These are phyloP conservation scores for Lissonota sp. DNA, from an alignment of 2,888 invertebrate species.

Conservation along the genomic window DNA sequence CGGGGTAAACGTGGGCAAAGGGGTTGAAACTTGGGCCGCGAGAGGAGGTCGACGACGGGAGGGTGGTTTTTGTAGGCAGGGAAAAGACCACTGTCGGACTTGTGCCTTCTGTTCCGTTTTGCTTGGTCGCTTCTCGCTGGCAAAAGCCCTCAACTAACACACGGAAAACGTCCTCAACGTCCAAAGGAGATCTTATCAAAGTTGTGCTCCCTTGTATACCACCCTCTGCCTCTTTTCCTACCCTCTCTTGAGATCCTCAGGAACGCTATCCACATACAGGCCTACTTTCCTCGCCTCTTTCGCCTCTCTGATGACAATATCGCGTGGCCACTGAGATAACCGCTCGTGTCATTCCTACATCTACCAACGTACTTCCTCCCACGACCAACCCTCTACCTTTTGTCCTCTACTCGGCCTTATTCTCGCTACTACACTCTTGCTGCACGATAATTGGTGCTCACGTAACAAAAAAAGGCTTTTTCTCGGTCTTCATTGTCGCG, in stretches of 20 bases:
- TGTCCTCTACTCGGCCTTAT: conserved; percentile 31
- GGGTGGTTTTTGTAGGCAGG: conserved; percentile 71
- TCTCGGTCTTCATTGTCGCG: conserved; percentile 1
- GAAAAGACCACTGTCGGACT: conserved; percentile 81
- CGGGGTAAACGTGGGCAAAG: conserved; percentile 64
- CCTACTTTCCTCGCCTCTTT: conserved; percentile 59
- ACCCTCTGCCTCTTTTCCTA: conserved; percentile 55
- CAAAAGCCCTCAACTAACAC: conserved; percentile 35
- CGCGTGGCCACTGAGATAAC: conserved; percentile 84
- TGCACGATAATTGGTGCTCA: conserved; percentile 25
- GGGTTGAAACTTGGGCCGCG: conserved; percentile 37
- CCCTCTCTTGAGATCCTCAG: conserved; percentile 30
- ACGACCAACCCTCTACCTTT: conserved; percentile 19
- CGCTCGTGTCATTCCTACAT: conserved; percentile 83
- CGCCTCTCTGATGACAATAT: conserved; percentile 83
- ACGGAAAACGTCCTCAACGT: conserved; percentile 38
- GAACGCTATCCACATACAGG: conserved; percentile 43
- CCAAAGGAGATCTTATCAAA: conserved; percentile 67
- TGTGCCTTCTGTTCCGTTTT: conserved; percentile 61
- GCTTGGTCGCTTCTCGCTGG: conserved; percentile 49
- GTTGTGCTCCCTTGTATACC: conserved; percentile 63
- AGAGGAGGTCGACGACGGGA: conserved; percentile 69
- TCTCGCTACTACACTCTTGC: conserved; percentile 30
- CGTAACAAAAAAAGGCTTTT: conserved; percentile 22
- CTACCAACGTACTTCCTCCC: conserved; percentile 78